Conservation (phyloP, 2,113 vertebrate genomes). For the Serilophus lunatus region DNA sequence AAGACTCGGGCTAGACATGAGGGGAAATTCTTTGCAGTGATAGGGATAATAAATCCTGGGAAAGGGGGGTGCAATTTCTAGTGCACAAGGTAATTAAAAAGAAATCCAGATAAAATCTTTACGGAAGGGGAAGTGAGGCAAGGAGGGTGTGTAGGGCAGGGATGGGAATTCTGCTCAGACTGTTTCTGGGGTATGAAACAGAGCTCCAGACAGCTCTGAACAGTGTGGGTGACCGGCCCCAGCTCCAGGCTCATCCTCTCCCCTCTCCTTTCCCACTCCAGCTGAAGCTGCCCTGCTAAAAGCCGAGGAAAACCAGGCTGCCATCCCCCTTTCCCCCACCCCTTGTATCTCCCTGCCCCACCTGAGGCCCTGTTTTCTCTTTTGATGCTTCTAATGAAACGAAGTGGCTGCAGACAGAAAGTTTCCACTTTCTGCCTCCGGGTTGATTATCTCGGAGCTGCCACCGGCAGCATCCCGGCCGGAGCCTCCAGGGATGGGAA, state of each 20-base stretch:
- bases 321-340: background rate
- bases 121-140: background rate
- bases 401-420: conserved; percentile 53
- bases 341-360: background rate
- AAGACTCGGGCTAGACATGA: background rate
- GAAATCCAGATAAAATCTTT: background rate
- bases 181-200: background rate
- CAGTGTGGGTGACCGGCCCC: background rate
- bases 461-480: background rate
- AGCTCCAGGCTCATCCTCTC: background rate
- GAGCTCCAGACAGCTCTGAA: background rate
- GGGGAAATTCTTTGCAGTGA: background rate
- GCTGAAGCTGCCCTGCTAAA: background rate
- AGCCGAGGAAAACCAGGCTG: background rate
- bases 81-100: background rate
- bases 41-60: background rate
- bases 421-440: conserved; percentile 32
- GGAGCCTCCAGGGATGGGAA: background rate
- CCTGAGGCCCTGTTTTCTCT: conserved; percentile 19
- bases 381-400: conserved; percentile 44
- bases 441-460: conserved; percentile 38
- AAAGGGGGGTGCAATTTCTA: background rate
- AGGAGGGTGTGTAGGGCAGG: background rate
- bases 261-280: background rate
- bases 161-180: background rate